Conservation (phyloP, 2,797 vertebrate genomes). For the Falco peregrinus region DNA sequence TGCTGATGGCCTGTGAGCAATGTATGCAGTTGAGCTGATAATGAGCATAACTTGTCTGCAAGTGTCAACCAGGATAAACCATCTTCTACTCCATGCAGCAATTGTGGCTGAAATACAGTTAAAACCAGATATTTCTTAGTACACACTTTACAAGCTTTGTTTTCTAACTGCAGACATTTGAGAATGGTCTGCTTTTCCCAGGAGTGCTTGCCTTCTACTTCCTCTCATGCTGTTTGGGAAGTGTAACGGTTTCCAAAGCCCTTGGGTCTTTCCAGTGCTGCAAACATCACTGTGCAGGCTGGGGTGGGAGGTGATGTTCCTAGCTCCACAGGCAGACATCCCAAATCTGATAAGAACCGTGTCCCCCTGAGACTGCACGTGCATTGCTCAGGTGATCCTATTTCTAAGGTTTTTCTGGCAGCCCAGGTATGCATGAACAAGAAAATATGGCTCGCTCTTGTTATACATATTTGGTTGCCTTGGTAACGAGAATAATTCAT, state of each 20-base stretch:
- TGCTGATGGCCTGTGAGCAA: neutral
- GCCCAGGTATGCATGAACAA: neutral
- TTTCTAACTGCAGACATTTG: neutral
- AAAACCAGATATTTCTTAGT: neutral
- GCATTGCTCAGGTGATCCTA: fast-evolving
- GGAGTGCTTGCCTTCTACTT: neutral
- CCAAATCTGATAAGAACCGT: neutral
- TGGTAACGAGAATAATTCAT: conserved; percentile 42
- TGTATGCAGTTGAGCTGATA: neutral
- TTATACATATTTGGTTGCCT: conserved; percentile 25
- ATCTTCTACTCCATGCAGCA: neutral
- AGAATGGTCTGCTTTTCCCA: neutral
- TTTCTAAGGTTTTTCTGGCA: conserved; percentile 28
- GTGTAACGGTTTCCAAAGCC: neutral
- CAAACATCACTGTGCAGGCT: neutral
- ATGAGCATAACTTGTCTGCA: neutral
- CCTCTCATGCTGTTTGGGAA: neutral
- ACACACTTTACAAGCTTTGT: neutral
- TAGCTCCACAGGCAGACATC: neutral
- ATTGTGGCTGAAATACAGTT: neutral
- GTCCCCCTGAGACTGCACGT: neutral
- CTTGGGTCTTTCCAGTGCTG: neutral
- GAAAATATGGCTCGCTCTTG: neutral
- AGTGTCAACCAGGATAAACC: neutral
- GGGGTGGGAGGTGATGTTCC: neutral